Evolutionary conservation across 2,113 vertebrate genomes (phyloP).

Genomic region (Candoia aspera): DNA sequence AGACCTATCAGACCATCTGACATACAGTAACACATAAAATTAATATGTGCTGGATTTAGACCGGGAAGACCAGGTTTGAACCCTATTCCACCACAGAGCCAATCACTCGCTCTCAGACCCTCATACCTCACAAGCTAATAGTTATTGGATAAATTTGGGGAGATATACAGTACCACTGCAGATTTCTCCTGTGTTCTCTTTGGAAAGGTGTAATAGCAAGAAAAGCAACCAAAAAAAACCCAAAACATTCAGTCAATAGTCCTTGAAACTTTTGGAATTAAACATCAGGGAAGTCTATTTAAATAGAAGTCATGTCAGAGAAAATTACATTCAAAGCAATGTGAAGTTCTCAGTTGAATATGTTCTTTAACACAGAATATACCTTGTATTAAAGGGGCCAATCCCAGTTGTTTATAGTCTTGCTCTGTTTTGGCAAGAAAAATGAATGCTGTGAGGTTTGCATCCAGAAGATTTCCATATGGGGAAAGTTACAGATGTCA

Average conservation of each 20-base stretch:
- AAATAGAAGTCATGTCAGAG: background rate
- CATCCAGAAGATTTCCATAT: background rate
- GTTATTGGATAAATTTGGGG: background rate
- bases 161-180: background rate
- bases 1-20: background rate
- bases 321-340: background rate
- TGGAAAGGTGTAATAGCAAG: background rate
- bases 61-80: background rate
- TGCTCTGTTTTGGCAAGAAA: background rate
- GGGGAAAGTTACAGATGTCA: background rate
- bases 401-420: background rate
- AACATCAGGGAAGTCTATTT: background rate
- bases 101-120: background rate
- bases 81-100: background rate
- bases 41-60: background rate
- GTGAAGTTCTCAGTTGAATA: background rate
- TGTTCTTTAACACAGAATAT: background rate
- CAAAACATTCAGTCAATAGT: background rate
- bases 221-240: background rate
- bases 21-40: background rate
- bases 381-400: background rate
- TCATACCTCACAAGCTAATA: background rate
- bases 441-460: background rate
- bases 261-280: background rate
- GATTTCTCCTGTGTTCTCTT: background rate